Conservation (phyloP, 2,797 vertebrate genomes). For the Clarias pachynema region DNA sequence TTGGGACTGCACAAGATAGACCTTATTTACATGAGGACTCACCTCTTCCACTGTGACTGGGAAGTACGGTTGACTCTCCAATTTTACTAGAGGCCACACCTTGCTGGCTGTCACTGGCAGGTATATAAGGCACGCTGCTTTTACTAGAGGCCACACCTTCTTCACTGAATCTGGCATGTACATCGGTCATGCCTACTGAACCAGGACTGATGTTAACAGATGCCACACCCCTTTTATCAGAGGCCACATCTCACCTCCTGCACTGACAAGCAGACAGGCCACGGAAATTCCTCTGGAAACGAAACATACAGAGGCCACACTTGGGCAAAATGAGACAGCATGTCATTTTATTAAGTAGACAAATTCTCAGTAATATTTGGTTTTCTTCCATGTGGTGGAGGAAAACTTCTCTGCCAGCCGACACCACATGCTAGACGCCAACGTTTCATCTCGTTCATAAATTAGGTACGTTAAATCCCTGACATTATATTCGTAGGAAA, state of each 20-base stretch:
- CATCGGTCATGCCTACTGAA: neutral
- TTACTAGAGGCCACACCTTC: neutral
- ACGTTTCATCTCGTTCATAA: neutral
- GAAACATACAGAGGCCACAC: neutral
- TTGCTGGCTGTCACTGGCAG: neutral
- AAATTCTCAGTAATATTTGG: conserved; percentile 4
- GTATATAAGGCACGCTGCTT: neutral
- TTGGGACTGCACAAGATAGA: too few relatives aligned
- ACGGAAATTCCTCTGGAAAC: neutral
- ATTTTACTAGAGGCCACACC: neutral
- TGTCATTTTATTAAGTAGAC: conserved; percentile 15
- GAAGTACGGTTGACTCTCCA: neutral
- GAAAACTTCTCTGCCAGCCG: neutral
- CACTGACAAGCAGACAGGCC: neutral
- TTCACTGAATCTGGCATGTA: too few relatives aligned
- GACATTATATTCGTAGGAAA: conserved; percentile 17
- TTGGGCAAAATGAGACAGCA: neutral
- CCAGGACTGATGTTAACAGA: neutral
- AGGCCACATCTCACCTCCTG: neutral
- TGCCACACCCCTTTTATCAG: neutral
- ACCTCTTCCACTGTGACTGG: neutral
- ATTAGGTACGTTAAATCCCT: neutral
- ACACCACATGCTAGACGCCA: neutral
- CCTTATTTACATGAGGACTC: neutral
- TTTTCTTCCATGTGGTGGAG: neutral